phyloP scores from a whole-genome alignment of 2,888 invertebrate genomes.

The Lasius fuliginosus region DNA sequence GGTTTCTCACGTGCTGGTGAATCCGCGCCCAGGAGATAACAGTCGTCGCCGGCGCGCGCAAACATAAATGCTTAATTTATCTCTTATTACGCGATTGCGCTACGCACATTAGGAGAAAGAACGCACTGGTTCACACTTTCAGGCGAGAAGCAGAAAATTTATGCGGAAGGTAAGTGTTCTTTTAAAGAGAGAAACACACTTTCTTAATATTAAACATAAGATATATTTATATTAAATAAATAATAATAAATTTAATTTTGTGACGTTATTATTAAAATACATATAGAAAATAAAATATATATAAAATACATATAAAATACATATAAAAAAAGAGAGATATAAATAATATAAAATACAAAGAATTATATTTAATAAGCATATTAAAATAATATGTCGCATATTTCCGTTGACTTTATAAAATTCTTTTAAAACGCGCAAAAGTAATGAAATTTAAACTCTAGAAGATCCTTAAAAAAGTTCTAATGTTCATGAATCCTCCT shows the following conservation, averaged over 20 bases:
- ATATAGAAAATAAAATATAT: neutral
- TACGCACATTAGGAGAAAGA: constrained; percentile 21
- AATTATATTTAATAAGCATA: neutral
- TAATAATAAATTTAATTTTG: neutral
- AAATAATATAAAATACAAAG: neutral
- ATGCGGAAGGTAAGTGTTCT: neutral
- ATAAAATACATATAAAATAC: too few species aligned
- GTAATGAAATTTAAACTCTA: neutral
- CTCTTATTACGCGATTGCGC: constrained; percentile 56
- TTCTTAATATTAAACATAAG: neutral
- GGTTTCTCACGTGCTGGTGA: constrained; percentile 24
- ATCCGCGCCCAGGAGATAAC: constrained; percentile 25
- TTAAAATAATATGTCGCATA: neutral
- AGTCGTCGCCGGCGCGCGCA: neutral
- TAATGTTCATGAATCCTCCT: neutral
- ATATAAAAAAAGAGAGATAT: neutral
- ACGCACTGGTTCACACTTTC: neutral
- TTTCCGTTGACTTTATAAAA: neutral
- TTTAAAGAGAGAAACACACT: neutral
- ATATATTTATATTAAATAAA: neutral
- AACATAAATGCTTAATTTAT: constrained; percentile 60
- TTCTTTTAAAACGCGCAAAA: neutral
- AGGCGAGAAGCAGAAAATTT: neutral
- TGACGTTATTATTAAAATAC: neutral
- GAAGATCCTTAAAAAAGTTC: too few species aligned